A percentile compares a stretch with the other conserved stretches of the same genome.
Evolutionary conservation across 2,113 vertebrate genomes (phyloP).

Genomic region (Eudyptes chrysolophus): DNA sequence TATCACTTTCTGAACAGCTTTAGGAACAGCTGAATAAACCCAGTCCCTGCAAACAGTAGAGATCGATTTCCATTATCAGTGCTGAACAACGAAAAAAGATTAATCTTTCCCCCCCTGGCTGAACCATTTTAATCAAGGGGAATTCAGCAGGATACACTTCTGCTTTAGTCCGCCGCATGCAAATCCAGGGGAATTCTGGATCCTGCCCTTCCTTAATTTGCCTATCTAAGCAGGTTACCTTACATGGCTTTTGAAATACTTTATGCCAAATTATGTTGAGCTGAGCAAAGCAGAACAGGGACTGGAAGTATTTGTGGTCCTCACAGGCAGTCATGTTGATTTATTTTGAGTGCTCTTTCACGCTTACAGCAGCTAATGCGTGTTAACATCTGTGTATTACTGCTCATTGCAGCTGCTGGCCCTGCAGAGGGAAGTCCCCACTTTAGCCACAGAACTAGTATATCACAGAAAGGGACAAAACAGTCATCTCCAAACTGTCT

Average conservation of each 20-base stretch:
- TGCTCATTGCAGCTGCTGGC: background rate
- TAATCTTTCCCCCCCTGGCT: background rate
- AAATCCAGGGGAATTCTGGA: background rate
- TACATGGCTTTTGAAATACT: background rate
- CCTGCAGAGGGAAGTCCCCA: background rate
- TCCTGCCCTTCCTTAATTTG: background rate
- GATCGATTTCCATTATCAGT: background rate
- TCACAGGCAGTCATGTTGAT: background rate
- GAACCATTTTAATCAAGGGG: background rate
- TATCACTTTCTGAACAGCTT: background rate
- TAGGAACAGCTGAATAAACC: background rate
- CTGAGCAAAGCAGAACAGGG: background rate
- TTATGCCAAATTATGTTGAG: background rate
- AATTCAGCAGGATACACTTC: background rate
- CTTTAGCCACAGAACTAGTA: background rate
- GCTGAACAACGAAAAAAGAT: background rate
- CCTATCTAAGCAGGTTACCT: background rate
- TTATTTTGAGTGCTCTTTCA: background rate
- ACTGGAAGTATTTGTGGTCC: background rate
- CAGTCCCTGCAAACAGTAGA: background rate
- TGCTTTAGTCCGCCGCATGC: background rate
- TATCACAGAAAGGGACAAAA: background rate
- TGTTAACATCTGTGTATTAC: background rate
- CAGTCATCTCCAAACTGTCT: background rate
- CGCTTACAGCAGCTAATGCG: rapidly evolving